Base-by-base conservation (phyloP, 2,113 vertebrate genomes). In the Silurus asotus region DNA sequence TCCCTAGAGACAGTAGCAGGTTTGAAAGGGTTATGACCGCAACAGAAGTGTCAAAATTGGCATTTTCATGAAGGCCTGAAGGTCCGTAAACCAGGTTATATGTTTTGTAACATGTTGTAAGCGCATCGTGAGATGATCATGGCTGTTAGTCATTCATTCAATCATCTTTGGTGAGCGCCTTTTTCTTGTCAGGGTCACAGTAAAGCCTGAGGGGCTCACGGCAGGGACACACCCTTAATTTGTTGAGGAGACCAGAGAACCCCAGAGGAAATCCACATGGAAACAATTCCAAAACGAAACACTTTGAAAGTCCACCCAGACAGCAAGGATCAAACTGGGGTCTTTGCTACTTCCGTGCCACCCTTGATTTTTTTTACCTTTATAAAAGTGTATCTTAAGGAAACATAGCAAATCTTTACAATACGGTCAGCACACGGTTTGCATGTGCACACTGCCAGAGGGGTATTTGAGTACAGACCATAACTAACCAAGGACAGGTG, bases 401-500 rank as follows among this genome's bases (percentile, higher is more conserved):
- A 78, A 62, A 8, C 49, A 53, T 25, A 55, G 51, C 23, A 77
- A 56, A 48, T 23, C 62, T 85, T 75, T 45, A 61, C 13, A n/a
- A 59, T 25, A 67, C 11, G 25, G 25, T 37, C 49, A 48, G 25
- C 75, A 48, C 80, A 55, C 20, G 53, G 51, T 80, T 85, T 80
- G 51, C 65, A 70, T 70, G 76, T 59, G 51, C 13, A 17, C 62
- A 49, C 56, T 67, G 55, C 76, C 84, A 59, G 51, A 70, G 53
- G 75, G 61, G 20, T 69, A 69, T 58, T 6, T 80, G 64, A 72
- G 70, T 53, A 69, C 6, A n/a, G 70, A 76, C 72, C 83, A 77
- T 25, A 86, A 86, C 77, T 86, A 86, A 85, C 69, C 59, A 65
- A 58, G 75, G 49, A 85, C 72, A 85, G 59, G 61, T 86, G 53